Conservation (phyloP, 2,888 invertebrate genomes). For the Protodeltote pygarga region DNA sequence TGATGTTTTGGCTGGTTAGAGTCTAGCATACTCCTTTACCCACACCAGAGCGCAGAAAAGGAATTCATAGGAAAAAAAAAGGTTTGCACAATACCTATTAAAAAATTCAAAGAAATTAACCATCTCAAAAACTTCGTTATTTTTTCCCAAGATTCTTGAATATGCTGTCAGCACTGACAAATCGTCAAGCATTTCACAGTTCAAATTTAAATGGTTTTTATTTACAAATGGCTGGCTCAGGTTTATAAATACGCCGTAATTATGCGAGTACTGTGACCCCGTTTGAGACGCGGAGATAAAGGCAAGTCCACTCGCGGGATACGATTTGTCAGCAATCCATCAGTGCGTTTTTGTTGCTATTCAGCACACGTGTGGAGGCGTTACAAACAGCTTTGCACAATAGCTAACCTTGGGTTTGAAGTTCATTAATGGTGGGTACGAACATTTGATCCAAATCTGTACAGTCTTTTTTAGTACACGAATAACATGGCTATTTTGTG, state of each 20-base stretch:
- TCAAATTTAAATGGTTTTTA: constrained; percentile 27
- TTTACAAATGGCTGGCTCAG: constrained; percentile 24
- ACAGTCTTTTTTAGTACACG: constrained; percentile 29
- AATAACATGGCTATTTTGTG: constrained; percentile 33
- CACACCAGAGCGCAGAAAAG: no score
- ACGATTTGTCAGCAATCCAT: constrained; percentile 59
- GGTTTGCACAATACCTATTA: no score
- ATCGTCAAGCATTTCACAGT: constrained; percentile 10
- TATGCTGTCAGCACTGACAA: constrained; percentile 8
- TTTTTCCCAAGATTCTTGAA: constrained; percentile 8
- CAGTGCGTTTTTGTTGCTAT: constrained; percentile 58
- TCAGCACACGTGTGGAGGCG: constrained; percentile 58
- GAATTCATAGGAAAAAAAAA: no score
- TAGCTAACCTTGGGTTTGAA: constrained; percentile 59
- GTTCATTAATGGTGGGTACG: constrained; percentile 48
- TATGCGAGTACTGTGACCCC: constrained; percentile 43
- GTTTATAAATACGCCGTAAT: constrained; percentile 38
- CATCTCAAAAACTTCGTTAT: constrained; percentile 1
- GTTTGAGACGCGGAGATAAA: constrained; percentile 38
- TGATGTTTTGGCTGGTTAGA: no score
- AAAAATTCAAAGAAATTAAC: background rate
- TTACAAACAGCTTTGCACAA: constrained; percentile 58
- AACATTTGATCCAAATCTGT: constrained; percentile 42
- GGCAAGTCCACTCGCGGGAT: constrained; percentile 33
- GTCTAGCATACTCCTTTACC: no score